phyloP scores from a whole-genome alignment of 1,140 invertebrate species.

The Dysdera silvatica region DNA sequence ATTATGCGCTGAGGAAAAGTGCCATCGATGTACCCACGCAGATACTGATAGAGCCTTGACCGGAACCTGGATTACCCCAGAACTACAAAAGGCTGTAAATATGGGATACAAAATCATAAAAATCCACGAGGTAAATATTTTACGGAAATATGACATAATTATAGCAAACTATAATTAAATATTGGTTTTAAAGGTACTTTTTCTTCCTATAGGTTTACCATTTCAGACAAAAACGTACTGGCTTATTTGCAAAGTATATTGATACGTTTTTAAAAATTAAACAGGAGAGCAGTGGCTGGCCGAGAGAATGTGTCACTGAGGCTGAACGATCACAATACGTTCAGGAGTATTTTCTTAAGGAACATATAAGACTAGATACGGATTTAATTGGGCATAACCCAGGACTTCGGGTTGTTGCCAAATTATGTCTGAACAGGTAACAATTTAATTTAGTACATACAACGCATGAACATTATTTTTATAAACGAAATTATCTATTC shows the following conservation, averaged over 20 bases:
- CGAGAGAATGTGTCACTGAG: neutral
- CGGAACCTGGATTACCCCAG: conserved; percentile 14
- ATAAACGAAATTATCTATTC: too few species aligned
- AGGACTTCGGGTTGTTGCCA: neutral
- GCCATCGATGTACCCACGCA: conserved; percentile 5
- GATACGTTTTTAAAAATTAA: conserved; percentile 6
- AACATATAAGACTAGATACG: neutral
- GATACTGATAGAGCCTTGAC: conserved; percentile 6
- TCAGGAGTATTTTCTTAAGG: neutral
- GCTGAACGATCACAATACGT: neutral
- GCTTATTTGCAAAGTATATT: neutral
- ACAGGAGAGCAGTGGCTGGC: conserved; percentile 1
- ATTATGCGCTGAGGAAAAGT: conserved; percentile 2
- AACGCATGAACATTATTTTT: too few species aligned
- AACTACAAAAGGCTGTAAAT: conserved; percentile 8
- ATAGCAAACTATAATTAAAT: neutral
- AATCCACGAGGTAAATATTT: neutral
- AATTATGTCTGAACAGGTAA: conserved; percentile 1
- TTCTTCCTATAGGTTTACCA: neutral
- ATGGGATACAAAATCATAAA: conserved; percentile 14
- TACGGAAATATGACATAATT: neutral
- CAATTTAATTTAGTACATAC: too few species aligned
- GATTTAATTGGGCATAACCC: neutral
- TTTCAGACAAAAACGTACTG: neutral
- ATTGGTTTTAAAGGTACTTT: neutral